Evolutionary conservation across 2,113 vertebrate genomes (phyloP), one percentile per base, ranked within the genome.

Genomic region (Marmota flaviventris): DNA sequence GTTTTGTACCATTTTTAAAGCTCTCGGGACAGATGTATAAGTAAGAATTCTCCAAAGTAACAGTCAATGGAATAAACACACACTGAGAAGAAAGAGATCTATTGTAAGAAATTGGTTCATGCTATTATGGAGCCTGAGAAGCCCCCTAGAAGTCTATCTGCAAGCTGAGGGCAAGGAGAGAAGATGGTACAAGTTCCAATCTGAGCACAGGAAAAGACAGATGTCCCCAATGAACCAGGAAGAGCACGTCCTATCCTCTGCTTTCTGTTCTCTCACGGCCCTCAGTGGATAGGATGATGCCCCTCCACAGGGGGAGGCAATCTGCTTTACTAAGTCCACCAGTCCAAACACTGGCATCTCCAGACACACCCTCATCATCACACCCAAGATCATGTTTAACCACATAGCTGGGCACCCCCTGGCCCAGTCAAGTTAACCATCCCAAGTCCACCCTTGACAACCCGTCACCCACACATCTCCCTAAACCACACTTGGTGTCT

Each of bases 11-110:
- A 14, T 56, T 67, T 25, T 85, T 79, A 2, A 93, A 88, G 63
- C 39, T 61, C 18, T 84, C 27, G 34, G 18, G 9, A 10, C 8
- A 34, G 67, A 63, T 53, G 27, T 8, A 14, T 34, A 65, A 24
- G 22, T 34, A 73, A 24, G 22, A 42, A 8, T 39, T 16, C 69
- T 51, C 67, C 77, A 82, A n/a, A 72, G 53, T 22, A 72, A 72
- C 7, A 18, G 67, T 8, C 65, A 73, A 39, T 10, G 25, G 39
- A 22, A 5, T 3, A 25, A 1, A 20, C 0, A 0, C 16, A 22
- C 24, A 22, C 51, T 13, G 42, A 48, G 4, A 51, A 20, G 39
- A 20, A 48, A 83, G 32, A 53, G 1, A 20, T 29, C 45, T 39
- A 61, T 18, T 25, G 9, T 4, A 5, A 0, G 11, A 24, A 58